Conservation (phyloP, 2,888 invertebrate species). For the Aphrophora alni region DNA sequence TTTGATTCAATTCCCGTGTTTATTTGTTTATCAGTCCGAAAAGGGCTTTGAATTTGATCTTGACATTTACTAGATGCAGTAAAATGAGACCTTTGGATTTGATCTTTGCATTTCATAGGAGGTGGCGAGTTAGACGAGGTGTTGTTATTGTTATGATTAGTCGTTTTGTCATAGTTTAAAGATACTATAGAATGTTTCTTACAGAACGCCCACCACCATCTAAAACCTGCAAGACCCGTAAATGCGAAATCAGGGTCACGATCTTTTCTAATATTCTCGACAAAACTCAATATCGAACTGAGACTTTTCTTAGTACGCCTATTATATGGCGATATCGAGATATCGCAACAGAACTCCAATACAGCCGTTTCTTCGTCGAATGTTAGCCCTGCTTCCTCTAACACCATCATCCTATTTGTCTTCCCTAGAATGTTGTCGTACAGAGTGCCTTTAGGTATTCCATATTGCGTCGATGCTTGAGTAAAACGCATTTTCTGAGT, state of each 20-base stretch:
- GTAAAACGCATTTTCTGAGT: slow-evolving; percentile 79
- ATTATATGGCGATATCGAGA: slow-evolving; percentile 72
- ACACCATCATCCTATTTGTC: slow-evolving; percentile 75
- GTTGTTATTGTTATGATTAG: slow-evolving; percentile 55
- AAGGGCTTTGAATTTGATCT: neutral
- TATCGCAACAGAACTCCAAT: slow-evolving; percentile 76
- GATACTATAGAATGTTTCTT: slow-evolving; percentile 79
- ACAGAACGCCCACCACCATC: slow-evolving; percentile 86
- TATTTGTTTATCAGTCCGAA: neutral
- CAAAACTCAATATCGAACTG: slow-evolving; percentile 67
- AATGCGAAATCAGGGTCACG: slow-evolving; percentile 71
- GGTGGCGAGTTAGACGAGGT: slow-evolving; percentile 47
- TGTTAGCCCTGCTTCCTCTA: slow-evolving; percentile 71
- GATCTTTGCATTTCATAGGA: neutral
- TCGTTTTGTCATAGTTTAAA: slow-evolving; percentile 60
- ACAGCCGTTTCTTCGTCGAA: slow-evolving; percentile 68
- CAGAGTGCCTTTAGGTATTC: slow-evolving; percentile 77
- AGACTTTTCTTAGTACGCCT: slow-evolving; percentile 74
- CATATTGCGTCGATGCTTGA: slow-evolving; percentile 72
- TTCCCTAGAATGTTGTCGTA: slow-evolving; percentile 81
- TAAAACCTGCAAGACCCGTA: slow-evolving; percentile 72
- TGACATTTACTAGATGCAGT: neutral
- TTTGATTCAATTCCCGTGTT: neutral
- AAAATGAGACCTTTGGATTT: neutral
- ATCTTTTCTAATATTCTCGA: slow-evolving; percentile 66